Base-by-base conservation (phyloP, 2,113 vertebrate genomes). In the Procavia capensis region DNA sequence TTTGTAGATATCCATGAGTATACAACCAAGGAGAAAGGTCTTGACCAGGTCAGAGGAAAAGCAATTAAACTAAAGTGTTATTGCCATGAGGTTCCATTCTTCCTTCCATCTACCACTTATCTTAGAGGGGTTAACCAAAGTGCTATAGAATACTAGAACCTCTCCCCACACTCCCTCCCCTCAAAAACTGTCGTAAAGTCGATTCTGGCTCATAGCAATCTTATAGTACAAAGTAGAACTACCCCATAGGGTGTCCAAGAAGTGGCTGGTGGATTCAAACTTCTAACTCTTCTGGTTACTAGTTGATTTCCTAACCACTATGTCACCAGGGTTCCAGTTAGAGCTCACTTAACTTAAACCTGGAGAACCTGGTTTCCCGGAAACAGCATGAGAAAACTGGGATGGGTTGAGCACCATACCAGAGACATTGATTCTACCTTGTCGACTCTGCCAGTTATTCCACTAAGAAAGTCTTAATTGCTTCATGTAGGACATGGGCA, bases 401-500 rank as follows among this genome's bases (percentile, higher is more conserved):
- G 2, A 80, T 27, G 13, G 83, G 14, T 63, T 90, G n/a, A 25
- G 79, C 3, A 74, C 41, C 34, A 45, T 72, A 64, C 5, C 34
- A 59, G 54, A 88, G 64, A 54, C 25, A 29, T 90, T 47, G 17
- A 34, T n/a, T 91, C 63, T 94, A 31, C 14, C 45, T 85, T 80
- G 11, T 36, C 57, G 10, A 36, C 17, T 22, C 79, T 91, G 22
- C 25, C 74, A 83, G 6, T 85, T 82, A 22, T 39, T 17, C 57
- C 41, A 29, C 1, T 91, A 79, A 93, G 31, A 4, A 79, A 94
- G 43, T 83, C 61, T 93, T 79, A 54, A 63, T 76, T 82, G 93
- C 57, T 89, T 89, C 75, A 68, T 9, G 8, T 68, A 29, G 13
- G 22, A n/a, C 61, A 89, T 24, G 6, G 76, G 5, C 61, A 84